These are phyloP conservation scores for Amphimallon solstitiale DNA, from an alignment of 2,888 invertebrate genomes.

Conservation along the genomic window DNA sequence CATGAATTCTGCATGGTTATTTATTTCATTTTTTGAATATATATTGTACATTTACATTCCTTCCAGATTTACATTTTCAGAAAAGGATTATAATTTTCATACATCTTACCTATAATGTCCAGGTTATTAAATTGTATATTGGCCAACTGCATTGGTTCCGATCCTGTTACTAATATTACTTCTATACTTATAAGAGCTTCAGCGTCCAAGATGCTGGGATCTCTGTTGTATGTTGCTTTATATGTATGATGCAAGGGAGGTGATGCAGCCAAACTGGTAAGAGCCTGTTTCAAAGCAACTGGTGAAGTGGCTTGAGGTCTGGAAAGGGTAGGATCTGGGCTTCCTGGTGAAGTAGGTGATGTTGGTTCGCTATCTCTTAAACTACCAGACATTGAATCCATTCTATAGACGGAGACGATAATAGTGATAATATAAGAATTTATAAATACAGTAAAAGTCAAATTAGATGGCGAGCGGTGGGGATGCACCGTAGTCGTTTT, in stretches of 20 bases:
- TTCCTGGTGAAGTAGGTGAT: conserved; percentile 86
- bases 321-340: conserved; percentile 68
- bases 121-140: conserved; percentile 93
- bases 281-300: conserved; percentile 67
- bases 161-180: conserved; percentile 73
- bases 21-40: no score
- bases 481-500: no score
- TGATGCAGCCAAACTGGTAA: conserved; percentile 61
- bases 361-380: conserved; percentile 91
- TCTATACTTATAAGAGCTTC: conserved; percentile 85
- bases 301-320: conserved; percentile 64
- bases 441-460: no score
- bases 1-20: no score
- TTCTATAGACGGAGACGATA: conserved; percentile 65
- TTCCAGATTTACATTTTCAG: no score
- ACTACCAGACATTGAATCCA: conserved; percentile 95
- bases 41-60: no score
- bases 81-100: conserved; percentile 2
- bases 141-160: conserved; percentile 72
- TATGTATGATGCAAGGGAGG: conserved; percentile 49
- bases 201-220: conserved; percentile 63
- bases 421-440: background rate
- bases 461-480: no score
- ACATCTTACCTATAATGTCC: conserved; percentile 84
- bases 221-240: conserved; percentile 43